Percentiles rank a stretch among this genome's conserved stretches.
These are phyloP conservation scores for Chascanopsetta lugubris DNA, from an alignment of 2,113 vertebrate genomes.

Conservation along the genomic window DNA sequence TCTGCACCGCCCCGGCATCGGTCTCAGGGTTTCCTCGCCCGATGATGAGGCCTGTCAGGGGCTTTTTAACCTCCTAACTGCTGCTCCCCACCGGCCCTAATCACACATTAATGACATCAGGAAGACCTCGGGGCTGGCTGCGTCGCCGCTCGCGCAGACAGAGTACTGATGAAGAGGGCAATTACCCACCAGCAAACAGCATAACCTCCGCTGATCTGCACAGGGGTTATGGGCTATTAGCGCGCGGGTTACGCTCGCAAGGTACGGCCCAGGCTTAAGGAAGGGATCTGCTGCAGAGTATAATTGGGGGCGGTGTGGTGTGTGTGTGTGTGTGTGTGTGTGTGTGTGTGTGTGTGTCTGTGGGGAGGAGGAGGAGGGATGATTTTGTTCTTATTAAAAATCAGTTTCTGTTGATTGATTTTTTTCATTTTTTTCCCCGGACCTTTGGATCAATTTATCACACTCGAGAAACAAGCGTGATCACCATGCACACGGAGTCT, in stretches of 20 bases:
- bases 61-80: constrained; percentile 99
- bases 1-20: constrained; percentile 93
- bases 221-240: constrained; percentile 72
- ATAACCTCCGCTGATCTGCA: constrained; percentile 73
- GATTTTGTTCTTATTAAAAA: constrained; percentile 10
- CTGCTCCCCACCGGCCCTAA: constrained; percentile 98
- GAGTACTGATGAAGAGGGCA: constrained; percentile 83
- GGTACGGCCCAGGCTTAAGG: constrained; percentile 59
- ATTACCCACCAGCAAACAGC: constrained; percentile 73
- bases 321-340: constrained; percentile 25
- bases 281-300: constrained; percentile 59
- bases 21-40: constrained; percentile 96
- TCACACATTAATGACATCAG: constrained; percentile 99
- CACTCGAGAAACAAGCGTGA: constrained; percentile 28
- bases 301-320: constrained; percentile 54
- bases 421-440: not conserved
- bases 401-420: not conserved
- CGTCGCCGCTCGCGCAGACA: constrained; percentile 92
- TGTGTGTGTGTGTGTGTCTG: constrained; percentile 18
- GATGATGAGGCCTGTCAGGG: constrained; percentile 97
- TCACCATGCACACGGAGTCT: constrained; percentile 44
- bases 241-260: constrained; percentile 64
- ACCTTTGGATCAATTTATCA: constrained; percentile 22
- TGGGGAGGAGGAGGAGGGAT: not conserved
- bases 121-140: constrained; percentile 94